Evolutionary conservation across 2,113 vertebrate species (phyloP).

Genomic region (Python bivittatus): DNA sequence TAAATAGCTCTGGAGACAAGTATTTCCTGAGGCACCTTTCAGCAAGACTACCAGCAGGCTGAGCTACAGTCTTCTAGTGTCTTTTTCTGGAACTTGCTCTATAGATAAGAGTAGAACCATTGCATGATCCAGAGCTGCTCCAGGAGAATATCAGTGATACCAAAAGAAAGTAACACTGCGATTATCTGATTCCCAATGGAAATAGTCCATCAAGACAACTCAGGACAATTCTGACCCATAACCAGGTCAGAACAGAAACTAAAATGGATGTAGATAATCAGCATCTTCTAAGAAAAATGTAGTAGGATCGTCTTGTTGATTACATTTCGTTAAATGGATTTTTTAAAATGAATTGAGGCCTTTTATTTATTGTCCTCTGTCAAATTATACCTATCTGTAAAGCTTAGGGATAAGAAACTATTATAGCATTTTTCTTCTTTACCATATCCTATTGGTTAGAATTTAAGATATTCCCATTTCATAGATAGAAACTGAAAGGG

Average conservation of each 20-base stretch:
- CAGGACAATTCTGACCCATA: neutral
- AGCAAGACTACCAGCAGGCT: neutral
- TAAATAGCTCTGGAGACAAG: neutral
- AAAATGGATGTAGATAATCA: neutral
- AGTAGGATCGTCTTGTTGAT: neutral
- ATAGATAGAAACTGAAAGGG: neutral
- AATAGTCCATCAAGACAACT: neutral
- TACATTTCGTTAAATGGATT: neutral
- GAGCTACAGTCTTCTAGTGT: neutral
- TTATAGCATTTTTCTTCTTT: neutral
- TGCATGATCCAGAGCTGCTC: neutral
- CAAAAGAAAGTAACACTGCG: neutral
- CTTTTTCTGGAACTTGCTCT: neutral
- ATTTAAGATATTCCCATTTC: neutral
- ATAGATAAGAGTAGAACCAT: neutral
- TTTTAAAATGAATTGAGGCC: neutral
- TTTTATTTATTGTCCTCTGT: neutral
- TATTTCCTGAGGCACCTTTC: neutral
- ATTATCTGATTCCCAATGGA: neutral
- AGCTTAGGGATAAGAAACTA: neutral
- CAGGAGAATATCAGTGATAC: neutral
- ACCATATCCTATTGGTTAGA: no score
- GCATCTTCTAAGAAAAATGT: neutral
- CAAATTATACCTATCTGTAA: neutral
- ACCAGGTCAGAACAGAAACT: neutral